These are phyloP conservation scores for Drosophila percnosoma DNA, from an alignment of 2,888 invertebrate species.

Conservation along the genomic window DNA sequence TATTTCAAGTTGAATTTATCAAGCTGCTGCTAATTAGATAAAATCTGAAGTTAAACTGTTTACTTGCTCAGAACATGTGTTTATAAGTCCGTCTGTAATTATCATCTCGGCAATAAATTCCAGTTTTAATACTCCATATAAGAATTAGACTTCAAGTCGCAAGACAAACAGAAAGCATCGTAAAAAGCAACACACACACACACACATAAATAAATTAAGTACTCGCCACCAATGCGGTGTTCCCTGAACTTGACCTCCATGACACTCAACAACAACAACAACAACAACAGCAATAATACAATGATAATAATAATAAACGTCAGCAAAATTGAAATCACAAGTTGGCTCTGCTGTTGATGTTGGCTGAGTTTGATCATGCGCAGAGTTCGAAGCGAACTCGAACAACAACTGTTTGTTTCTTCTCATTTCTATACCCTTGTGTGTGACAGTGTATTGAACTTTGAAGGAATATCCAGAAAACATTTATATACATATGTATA, in stretches of 20 bases:
- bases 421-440: not conserved
- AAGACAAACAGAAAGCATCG: conserved; percentile 1
- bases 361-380: conserved; percentile 25
- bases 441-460: too few relatives aligned
- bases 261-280: conserved; percentile 23
- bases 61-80: not conserved
- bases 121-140: conserved; percentile 2
- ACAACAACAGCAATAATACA: conserved; percentile 2
- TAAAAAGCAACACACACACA: not conserved
- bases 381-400: conserved; percentile 16
- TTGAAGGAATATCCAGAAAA: not conserved
- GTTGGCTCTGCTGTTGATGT: not conserved
- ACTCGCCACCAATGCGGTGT: conserved; percentile 44
- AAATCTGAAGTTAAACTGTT: not conserved
- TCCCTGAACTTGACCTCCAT: conserved; percentile 78
- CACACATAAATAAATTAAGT: conserved; percentile 1
- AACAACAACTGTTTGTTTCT: conserved; percentile 2
- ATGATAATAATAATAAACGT: conserved; percentile 9
- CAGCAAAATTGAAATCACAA: conserved; percentile 15
- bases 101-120: conserved; percentile 3
- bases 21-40: not conserved
- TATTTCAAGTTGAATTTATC: not conserved
- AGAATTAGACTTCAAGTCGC: conserved; percentile 3
- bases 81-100: conserved; percentile 19
- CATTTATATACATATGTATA: not conserved